These are phyloP conservation scores for Notolepis coatsorum DNA, from an alignment of 2,797 vertebrate species.

Conservation along the genomic window DNA sequence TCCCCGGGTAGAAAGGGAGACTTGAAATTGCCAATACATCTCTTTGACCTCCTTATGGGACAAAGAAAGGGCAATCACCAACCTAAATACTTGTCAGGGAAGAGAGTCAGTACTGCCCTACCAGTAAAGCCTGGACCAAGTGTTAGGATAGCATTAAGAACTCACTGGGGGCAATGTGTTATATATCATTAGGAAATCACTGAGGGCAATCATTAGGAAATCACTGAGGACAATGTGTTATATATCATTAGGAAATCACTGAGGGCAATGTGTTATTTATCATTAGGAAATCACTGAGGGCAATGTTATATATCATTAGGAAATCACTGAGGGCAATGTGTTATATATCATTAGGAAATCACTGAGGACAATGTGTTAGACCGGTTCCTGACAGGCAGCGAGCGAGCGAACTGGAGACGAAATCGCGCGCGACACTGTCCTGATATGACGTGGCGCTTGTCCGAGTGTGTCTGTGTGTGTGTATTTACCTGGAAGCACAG, in stretches of 20 bases:
- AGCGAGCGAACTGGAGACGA: too few species aligned
- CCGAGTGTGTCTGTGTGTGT: too few species aligned
- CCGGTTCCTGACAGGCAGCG: too few species aligned
- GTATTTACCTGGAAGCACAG: too few species aligned
- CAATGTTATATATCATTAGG: conserved; percentile 60
- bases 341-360: conserved; percentile 65
- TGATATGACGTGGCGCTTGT: too few species aligned
- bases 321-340: conserved; percentile 51
- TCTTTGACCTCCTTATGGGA: conserved; percentile 36
- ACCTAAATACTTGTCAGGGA: conserved; percentile 19
- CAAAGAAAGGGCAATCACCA: conserved; percentile 24
- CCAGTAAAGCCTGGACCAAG: conserved; percentile 38
- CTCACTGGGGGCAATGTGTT: conserved; percentile 44
- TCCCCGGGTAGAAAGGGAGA: conserved; percentile 2
- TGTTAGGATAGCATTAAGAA: conserved; percentile 57
- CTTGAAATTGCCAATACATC: conserved; percentile 5
- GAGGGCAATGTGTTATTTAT: too few species aligned
- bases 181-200: conserved; percentile 64
- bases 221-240: conserved; percentile 14
- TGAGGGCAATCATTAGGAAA: too few species aligned
- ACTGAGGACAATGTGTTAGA: too few species aligned
- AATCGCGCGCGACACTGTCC: too few species aligned
- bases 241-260: too few species aligned
- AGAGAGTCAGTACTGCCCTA: conserved; percentile 32
- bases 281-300: too few species aligned